Base-by-base conservation (phyloP, 2,113 vertebrate species). In the Hydrolagus affinis region DNA sequence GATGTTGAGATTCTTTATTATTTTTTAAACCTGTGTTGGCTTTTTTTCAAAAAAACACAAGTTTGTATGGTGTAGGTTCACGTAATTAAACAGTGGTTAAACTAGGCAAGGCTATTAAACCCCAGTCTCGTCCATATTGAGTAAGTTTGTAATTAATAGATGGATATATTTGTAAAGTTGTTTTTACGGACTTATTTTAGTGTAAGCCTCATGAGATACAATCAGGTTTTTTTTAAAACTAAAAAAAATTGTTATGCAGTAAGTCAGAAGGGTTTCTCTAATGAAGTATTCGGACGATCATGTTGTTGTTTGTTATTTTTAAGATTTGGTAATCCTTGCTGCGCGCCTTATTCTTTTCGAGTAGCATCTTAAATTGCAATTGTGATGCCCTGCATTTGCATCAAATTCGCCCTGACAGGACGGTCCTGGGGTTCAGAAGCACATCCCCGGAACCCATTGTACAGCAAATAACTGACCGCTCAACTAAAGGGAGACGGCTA, bases 141-240 rank as follows among this genome's bases (percentile, higher is more conserved):
- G n/a, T n/a, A n/a, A n/a, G 28, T 68, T 83, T 68, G 78, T 68
- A 83, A 83, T 83, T 83, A 66, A 83, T 83, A 32, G 66, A 17
- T 83, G 78, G 78, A 83, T 62, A 23, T 83, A 66, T 83, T 83
- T 66, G 78, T 66, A 23, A 83, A 68, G 25, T 83, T 66, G 2
- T 83, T 83, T 75, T 68, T 66, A 17, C 28, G 28, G 66, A 83
- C 66, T n/a, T n/a, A 30, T 62, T 62, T 83, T 62, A 83, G 78
- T 17, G 32, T 62, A 15, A 19, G 25, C 78, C 21, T 68, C 25
- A 83, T 3, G 44, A 44, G 44, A 83, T 83, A n/a, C n/a, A n/a
- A n/a, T n/a, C n/a, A n/a, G n/a, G n/a, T 83, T 68, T 66, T 30
- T 83, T 17, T 66, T 32, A 6, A 44, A 44, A 44, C 1, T 6